Base-by-base conservation (phyloP, 2,797 vertebrate species). In the Rhabdomys pumilio region DNA sequence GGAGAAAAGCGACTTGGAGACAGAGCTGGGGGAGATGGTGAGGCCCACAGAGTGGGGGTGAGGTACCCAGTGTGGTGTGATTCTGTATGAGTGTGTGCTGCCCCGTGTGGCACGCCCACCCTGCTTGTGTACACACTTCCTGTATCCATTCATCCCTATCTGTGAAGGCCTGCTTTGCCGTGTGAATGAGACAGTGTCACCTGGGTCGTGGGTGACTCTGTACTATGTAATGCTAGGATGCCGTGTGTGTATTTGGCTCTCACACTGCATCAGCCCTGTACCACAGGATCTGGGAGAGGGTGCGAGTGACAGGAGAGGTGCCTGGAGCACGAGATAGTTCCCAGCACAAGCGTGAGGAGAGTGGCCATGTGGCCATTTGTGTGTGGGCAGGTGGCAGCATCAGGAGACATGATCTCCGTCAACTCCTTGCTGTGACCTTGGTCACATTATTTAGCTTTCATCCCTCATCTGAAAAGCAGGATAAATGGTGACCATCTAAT, bases 1-100 rank as follows among this genome's bases (percentile, higher is more conserved):
- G 98, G 99, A 99, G 98, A 99, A 99, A 98, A 99, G 98, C 12
- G 99, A 99, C 98, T 99, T 99, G 98, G 99, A 99, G 98, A 99
- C 99, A 0, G 99, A 99, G 96, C 99, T 99, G 50, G 99, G 99
- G 95, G 99, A 99, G 98, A 99, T 99, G 99, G 99, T 99, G 98
- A 98, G 99, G 97, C 44, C 65, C 38, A 2, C 63, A 55, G 86
- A 86, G 65, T 19, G 4, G 31, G 24, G 65, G 41, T 19, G 34
- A 22, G 80, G 26, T 31, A 15, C 47, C 13, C 29, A 53, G 10
- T 4, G 31, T 11, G 82, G 31, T 67, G 76, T 17, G 8, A 65
- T 44, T 96, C 44, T 80, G 6, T 26, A 3, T 57, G 79, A 76
- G 34, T 67, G 38, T 76, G 24, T 76, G 26, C 77, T 47, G 34